These are phyloP conservation scores for Galleria mellonella DNA, from an alignment of 1,140 invertebrate genomes.

Conservation along the genomic window DNA sequence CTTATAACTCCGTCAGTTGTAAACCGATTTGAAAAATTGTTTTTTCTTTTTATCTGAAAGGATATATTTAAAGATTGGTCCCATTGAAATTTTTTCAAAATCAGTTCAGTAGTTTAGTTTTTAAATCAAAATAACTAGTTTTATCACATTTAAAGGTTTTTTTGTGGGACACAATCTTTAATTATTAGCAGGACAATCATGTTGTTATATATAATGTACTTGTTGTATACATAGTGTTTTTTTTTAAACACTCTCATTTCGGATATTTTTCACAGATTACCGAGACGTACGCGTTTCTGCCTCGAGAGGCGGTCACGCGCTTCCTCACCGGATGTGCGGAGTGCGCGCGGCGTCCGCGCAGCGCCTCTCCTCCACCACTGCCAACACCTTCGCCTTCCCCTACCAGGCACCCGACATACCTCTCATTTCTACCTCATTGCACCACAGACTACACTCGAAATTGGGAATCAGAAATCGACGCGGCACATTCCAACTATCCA, in stretches of 20 bases:
- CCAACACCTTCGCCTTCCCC: conserved; percentile 75
- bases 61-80: too few species aligned
- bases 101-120: too few species aligned
- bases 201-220: too few species aligned
- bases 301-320: conserved; percentile 94
- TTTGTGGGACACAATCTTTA: too few species aligned
- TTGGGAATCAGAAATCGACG: conserved; percentile 72
- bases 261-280: conserved; percentile 82
- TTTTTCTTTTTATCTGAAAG: too few species aligned
- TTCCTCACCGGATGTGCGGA: conserved; percentile 95
- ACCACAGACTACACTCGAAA: conserved; percentile 64
- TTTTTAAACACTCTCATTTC: conserved; percentile 25
- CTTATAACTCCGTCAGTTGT: too few species aligned
- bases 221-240: conserved; percentile 26
- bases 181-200: too few species aligned
- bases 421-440: conserved; percentile 57
- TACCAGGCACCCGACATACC: conserved; percentile 66
- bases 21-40: too few species aligned
- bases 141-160: too few species aligned
- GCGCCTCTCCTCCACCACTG: conserved; percentile 77
- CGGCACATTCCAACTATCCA: conserved; percentile 53
- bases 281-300: conserved; percentile 95
- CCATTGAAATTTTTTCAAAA: too few species aligned
- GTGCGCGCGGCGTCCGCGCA: conserved; percentile 90
- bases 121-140: too few species aligned